Conservation (phyloP, 2,888 invertebrate species). For the Parnassius smintheus region DNA sequence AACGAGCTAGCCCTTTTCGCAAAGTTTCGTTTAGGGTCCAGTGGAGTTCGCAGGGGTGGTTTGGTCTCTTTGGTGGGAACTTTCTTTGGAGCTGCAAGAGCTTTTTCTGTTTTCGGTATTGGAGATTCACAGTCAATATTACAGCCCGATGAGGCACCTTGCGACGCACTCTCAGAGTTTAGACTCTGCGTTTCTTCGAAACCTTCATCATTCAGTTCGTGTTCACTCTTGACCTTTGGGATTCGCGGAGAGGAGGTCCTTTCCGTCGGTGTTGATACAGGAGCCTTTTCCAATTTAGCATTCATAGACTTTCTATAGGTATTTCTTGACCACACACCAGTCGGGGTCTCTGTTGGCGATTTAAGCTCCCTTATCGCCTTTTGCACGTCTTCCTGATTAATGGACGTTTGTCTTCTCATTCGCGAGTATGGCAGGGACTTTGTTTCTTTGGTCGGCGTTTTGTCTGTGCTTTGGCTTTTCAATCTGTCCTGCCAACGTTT, state of each 20-base stretch:
- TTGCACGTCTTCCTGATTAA: conserved; percentile 86
- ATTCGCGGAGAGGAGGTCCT: conserved; percentile 71
- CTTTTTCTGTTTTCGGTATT: conserved; percentile 66
- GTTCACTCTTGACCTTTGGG: conserved; percentile 81
- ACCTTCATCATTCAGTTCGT: conserved; percentile 92
- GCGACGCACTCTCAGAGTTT: conserved; percentile 92
- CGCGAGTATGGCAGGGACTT: conserved; percentile 69
- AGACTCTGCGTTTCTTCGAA: conserved; percentile 95
- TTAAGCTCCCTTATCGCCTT: conserved; percentile 85
- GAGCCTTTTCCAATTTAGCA: conserved; percentile 50
- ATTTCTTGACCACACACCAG: conserved; percentile 82
- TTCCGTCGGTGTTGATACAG: conserved; percentile 41
- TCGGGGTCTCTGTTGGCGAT: conserved; percentile 82
- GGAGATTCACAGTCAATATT: conserved; percentile 84
- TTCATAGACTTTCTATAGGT: conserved; percentile 63
- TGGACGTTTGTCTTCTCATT: conserved; percentile 84
- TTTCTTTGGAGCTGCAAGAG: conserved; percentile 71
- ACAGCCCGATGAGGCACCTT: conserved; percentile 90
- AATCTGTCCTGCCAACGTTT: conserved; percentile 87
- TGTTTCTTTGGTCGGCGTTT: conserved; percentile 68
- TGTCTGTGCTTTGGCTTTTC: conserved; percentile 78
- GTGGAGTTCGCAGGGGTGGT: conserved; percentile 61
- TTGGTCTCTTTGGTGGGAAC: conserved; percentile 71
- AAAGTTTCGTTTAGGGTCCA: conserved; percentile 57
- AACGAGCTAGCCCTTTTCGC: conserved; percentile 67